phyloP scores from a whole-genome alignment of 2,797 vertebrate species.

The Megaceryle alcyon region DNA sequence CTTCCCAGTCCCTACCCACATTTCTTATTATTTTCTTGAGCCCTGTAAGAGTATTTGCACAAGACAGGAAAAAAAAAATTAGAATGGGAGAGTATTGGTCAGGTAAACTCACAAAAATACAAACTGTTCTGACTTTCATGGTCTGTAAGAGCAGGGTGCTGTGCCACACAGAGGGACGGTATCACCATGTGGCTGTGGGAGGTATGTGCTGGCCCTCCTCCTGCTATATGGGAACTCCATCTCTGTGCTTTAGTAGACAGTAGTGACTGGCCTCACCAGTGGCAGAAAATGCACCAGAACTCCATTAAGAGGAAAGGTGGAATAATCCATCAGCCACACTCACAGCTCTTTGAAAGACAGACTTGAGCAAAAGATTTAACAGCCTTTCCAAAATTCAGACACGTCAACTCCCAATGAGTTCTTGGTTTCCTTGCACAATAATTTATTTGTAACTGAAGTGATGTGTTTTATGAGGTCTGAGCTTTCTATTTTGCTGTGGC shows the following conservation, averaged over 20 bases:
- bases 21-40: neutral
- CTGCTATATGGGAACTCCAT: neutral
- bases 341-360: neutral
- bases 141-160: neutral
- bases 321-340: neutral
- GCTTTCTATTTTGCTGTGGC: neutral
- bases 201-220: neutral
- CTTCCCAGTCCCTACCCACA: neutral
- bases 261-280: neutral
- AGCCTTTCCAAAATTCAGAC: neutral
- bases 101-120: neutral
- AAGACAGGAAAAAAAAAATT: neutral
- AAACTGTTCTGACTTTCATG: neutral
- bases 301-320: neutral
- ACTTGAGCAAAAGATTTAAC: neutral
- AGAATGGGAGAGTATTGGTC: neutral
- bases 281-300: neutral
- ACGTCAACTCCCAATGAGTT: neutral
- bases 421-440: neutral
- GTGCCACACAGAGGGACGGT: neutral
- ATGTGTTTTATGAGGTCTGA: neutral
- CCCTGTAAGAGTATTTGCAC: neutral
- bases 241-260: rapidly evolving
- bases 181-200: neutral
- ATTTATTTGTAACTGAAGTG: neutral